Evolutionary conservation across 2,797 vertebrate species (phyloP).

Genomic region (Harpagifer antarcticus): DNA sequence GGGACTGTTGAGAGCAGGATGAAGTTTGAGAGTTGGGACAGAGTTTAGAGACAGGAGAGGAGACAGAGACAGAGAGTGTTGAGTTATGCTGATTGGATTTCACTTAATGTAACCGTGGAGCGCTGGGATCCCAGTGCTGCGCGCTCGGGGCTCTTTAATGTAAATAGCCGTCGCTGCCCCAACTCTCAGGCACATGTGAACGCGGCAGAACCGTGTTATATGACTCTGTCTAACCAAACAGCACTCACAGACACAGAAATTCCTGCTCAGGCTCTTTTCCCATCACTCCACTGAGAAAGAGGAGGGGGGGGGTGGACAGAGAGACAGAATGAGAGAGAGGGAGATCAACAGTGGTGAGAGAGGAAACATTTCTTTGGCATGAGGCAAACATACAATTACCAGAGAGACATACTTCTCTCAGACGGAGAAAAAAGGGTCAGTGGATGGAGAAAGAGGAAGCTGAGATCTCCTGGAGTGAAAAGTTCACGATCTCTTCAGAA

Average conservation of each 20-base stretch:
- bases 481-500: slow-evolving; percentile 80
- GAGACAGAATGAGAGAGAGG: slow-evolving; percentile 44
- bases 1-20: slow-evolving; percentile 30
- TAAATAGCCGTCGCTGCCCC: slow-evolving; percentile 79
- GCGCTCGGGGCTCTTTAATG: slow-evolving; percentile 77
- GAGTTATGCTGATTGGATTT: slow-evolving; percentile 77
- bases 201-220: slow-evolving; percentile 73
- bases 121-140: slow-evolving; percentile 71
- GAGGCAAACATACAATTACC: slow-evolving; percentile 74
- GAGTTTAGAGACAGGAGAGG: slow-evolving; percentile 47
- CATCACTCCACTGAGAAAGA: slow-evolving; percentile 61
- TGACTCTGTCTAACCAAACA: slow-evolving; percentile 85
- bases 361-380: slow-evolving; percentile 78
- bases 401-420: slow-evolving; percentile 66
- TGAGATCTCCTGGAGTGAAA: slow-evolving; percentile 78
- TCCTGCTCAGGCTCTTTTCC: slow-evolving; percentile 72
- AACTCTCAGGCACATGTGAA: slow-evolving; percentile 77
- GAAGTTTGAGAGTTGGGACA: slow-evolving; percentile 31
- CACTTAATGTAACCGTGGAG: slow-evolving; percentile 82
- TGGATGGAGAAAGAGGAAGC: slow-evolving; percentile 62
- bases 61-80: slow-evolving; percentile 59
- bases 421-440: slow-evolving; percentile 53
- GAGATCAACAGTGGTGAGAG: slow-evolving; percentile 51
- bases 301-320: slow-evolving; percentile 1
- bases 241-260: slow-evolving; percentile 76